These are phyloP conservation scores for Aleadryas rufinucha DNA, from an alignment of 2,113 vertebrate species.

Conservation along the genomic window DNA sequence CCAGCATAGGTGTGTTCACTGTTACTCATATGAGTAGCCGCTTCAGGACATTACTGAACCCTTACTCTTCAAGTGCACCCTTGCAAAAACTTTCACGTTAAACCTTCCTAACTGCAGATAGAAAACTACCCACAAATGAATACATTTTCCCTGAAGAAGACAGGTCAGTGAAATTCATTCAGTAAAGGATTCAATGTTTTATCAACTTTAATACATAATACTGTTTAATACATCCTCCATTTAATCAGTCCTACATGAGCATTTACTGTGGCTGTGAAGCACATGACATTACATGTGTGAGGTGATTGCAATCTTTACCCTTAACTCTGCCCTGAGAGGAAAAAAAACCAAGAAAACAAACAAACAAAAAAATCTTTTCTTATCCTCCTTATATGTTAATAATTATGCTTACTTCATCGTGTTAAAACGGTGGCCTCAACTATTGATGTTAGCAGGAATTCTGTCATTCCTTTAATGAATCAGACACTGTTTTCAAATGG, in stretches of 20 bases:
- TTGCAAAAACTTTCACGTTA: background rate
- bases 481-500: background rate
- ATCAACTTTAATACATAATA: background rate
- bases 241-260: background rate
- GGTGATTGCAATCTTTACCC: background rate
- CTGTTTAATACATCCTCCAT: background rate
- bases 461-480: background rate
- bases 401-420: background rate
- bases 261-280: background rate
- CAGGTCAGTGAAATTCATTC: background rate
- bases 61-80: background rate
- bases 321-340: background rate
- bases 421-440: background rate
- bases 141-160: background rate
- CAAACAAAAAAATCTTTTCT: background rate
- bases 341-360: background rate
- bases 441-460: background rate
- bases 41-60: background rate
- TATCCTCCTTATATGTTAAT: background rate
- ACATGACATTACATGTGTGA: background rate
- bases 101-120: background rate
- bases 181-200: background rate
- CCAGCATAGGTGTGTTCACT: background rate
- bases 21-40: background rate
- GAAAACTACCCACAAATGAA: background rate